Percentiles rank a stretch among this genome's conserved stretches.
phyloP scores from a whole-genome alignment of 2,797 vertebrate species.

The Paedocypris micromegethes region DNA sequence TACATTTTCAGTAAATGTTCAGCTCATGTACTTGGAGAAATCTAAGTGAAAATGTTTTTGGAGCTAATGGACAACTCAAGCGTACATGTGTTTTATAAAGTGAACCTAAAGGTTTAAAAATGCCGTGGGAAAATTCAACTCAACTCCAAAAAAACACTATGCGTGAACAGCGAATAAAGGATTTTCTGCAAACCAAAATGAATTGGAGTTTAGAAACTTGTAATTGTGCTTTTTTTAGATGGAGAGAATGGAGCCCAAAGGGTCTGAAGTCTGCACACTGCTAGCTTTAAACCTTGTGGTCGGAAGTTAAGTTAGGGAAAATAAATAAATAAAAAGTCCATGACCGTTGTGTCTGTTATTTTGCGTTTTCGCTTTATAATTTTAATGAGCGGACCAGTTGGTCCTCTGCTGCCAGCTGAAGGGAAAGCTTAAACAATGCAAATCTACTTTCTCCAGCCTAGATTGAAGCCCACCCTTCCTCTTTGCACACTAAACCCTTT shows the following conservation, averaged over 20 bases:
- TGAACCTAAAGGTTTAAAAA: too few species aligned
- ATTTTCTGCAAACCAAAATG: neutral
- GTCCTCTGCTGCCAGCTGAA: conserved; percentile 34
- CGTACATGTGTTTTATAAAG: too few species aligned
- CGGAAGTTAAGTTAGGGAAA: conserved; percentile 32
- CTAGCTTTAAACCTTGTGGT: conserved; percentile 40
- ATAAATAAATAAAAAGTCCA: conserved; percentile 32
- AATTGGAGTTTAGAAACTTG: conserved; percentile 12
- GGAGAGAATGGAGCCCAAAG: conserved; percentile 16
- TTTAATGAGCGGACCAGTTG: conserved; percentile 42
- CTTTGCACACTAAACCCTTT: neutral
- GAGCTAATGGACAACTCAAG: too few species aligned
- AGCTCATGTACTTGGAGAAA: too few species aligned
- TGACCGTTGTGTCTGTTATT: conserved; percentile 34
- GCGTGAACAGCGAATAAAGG: neutral
- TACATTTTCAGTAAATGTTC: too few species aligned
- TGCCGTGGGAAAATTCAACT: neutral
- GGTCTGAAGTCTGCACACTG: conserved; percentile 18
- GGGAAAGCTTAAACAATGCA: conserved; percentile 11
- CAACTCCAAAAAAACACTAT: neutral
- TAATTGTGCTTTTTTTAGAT: conserved; percentile 18
- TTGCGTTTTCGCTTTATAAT: conserved; percentile 23
- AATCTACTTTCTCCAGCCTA: conserved; percentile 11
- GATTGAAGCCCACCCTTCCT: conserved; percentile 43
- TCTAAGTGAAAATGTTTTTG: too few species aligned